A percentile compares a stretch with the other conserved stretches of the same genome.
Evolutionary conservation across 2,797 vertebrate genomes (phyloP).

Genomic region (Lycodopsis pacificus): DNA sequence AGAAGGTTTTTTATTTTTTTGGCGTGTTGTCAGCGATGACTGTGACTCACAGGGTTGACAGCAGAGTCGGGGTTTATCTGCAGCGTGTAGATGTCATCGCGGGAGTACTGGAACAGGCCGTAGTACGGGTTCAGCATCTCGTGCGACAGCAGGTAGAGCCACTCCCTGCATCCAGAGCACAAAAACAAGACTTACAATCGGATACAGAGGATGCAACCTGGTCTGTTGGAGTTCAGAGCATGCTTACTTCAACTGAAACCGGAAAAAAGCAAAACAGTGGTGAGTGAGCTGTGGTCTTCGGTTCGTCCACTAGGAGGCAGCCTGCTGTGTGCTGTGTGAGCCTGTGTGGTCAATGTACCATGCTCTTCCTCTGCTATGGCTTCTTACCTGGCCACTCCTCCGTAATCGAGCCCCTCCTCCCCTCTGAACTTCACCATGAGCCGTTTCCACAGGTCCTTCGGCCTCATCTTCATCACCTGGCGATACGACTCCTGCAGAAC

Average conservation of each 20-base stretch:
- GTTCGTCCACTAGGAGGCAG: conserved; percentile 57
- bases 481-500: conserved; percentile 93
- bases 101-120: conserved; percentile 97
- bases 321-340: neutral
- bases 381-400: conserved; percentile 94
- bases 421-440: conserved; percentile 99
- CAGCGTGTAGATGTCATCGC: conserved; percentile 97
- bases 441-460: conserved; percentile 98
- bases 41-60: conserved; percentile 91
- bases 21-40: neutral
- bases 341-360: neutral
- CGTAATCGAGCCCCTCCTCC: conserved; percentile 97
- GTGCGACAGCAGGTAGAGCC: conserved; percentile 96
- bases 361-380: neutral
- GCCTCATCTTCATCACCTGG: conserved; percentile 99
- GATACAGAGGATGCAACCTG: neutral
- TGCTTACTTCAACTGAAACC: neutral
- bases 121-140: conserved; percentile 99
- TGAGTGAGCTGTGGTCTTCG: neutral
- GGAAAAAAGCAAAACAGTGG: neutral
- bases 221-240: neutral
- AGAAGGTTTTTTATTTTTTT: too few species aligned
- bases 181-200: neutral
- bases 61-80: conserved; percentile 98
- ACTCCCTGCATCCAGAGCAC: conserved; percentile 85